phyloP scores from a whole-genome alignment of 2,113 vertebrate genomes.

The Ictidomys tridecemlineatus region DNA sequence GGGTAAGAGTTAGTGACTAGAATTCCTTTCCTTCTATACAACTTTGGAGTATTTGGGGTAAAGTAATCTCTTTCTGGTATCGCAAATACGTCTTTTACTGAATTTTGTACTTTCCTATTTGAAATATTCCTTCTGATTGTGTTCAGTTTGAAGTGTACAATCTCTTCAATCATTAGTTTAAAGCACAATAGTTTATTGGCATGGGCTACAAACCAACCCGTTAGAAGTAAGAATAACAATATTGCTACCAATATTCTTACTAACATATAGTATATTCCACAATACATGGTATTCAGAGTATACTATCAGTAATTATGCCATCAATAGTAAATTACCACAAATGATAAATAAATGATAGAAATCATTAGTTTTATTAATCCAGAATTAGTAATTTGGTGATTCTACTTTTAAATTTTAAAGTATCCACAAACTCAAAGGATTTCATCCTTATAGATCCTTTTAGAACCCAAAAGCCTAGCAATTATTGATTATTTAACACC shows the following conservation, averaged over 20 bases:
- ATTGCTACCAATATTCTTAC: not conserved
- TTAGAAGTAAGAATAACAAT: not conserved
- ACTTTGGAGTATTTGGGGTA: constrained; percentile 12
- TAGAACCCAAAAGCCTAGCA: not conserved
- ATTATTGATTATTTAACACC: not conserved
- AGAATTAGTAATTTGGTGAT: not conserved
- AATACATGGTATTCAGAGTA: not conserved
- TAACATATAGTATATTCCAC: not conserved
- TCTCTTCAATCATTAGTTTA: too few relatives aligned
- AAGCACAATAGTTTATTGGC: not conserved
- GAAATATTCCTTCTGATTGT: too few relatives aligned
- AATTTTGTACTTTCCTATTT: too few relatives aligned
- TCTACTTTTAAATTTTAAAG: constrained; percentile 1
- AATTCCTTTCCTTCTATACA: not conserved
- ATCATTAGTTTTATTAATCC: not conserved
- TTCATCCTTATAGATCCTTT: not conserved
- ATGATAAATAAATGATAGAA: too few relatives aligned
- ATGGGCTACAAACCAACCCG: not conserved
- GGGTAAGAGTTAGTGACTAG: not conserved
- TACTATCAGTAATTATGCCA: too few relatives aligned
- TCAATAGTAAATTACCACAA: too few relatives aligned
- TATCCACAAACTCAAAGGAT: not conserved
- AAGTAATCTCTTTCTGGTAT: not conserved
- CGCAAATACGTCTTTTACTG: not conserved
- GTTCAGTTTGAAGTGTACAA: too few relatives aligned